Base-by-base conservation (phyloP, 2,113 vertebrate species). In the Hystrix cristata region DNA sequence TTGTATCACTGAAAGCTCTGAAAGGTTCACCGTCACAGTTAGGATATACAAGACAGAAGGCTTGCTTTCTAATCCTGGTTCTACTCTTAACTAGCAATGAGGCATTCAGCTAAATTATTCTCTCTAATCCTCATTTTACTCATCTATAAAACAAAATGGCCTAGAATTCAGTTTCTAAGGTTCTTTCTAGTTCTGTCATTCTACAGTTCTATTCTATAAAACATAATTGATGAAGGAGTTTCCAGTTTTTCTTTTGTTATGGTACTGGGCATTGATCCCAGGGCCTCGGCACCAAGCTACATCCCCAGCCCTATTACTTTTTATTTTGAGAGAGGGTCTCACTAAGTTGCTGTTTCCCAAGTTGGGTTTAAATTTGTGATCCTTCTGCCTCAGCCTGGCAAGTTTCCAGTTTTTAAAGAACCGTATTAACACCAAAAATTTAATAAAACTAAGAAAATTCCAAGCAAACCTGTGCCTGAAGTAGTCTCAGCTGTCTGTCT, bases 401-500 rank as follows among this genome's bases (percentile, higher is more conserved):
- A 34, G 55, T 81, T 81, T 19, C 2, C 51, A 59, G 79, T 38
- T 92, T 95, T 90, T 90, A 83, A 87, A 23, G 81, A 96, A 80
- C 19, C 23, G 29, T 23, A 72, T 79, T 83, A 86, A 92, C 14
- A 96, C 4, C 53, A 95, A 80, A 14, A 94, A 90, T 94, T 91
- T 87, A 87, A 84, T 23, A 92, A 78, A 85, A 95, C 29, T 81
- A 87, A 94, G 53, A 89, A 96, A 95, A 46, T 10, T 29, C 16
- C 34, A 89, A 76, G 95, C 99, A 95, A 96, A 99, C 99, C 99
- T 99, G 99, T 92, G 99, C 98, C 92, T 99, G 99, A 76, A 99
- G 99, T 91, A 99, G 98, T 98, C 99, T 99, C 27, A 99, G 98
- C 98, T 99, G 99, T 55, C 97, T 98, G 84, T 99, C 99, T 97